These are phyloP conservation scores for Lagocephalus sceleratus DNA, from an alignment of 2,797 vertebrate species.

Conservation along the genomic window DNA sequence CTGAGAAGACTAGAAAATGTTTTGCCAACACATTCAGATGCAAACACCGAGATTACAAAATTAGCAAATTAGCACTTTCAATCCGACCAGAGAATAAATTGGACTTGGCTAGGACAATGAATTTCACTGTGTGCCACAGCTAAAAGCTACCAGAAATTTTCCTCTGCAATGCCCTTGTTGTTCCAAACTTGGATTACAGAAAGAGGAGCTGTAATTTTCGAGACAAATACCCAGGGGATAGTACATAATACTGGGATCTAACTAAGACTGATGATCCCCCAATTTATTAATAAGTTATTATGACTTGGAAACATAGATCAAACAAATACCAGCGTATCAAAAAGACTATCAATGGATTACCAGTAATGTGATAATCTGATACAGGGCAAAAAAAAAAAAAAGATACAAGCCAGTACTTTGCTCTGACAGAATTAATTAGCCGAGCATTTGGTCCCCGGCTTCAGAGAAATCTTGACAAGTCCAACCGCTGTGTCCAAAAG, in stretches of 20 bases:
- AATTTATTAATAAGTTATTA: not conserved
- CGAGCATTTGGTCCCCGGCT: too few relatives aligned
- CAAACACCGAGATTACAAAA: not conserved
- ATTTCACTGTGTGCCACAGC: constrained; percentile 5
- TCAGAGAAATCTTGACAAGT: too few relatives aligned
- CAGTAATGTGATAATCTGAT: too few relatives aligned
- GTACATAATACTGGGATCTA: not conserved
- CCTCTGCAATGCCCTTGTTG: constrained; percentile 1
- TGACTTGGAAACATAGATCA: too few relatives aligned
- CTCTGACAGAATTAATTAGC: too few relatives aligned
- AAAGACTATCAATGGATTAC: not conserved
- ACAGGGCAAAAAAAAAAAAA: too few relatives aligned
- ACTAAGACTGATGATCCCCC: not conserved
- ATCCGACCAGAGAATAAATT: not conserved
- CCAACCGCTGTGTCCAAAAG: not conserved
- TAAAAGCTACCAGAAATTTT: constrained; percentile 6
- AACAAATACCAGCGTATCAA: not conserved
- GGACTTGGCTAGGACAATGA: constrained; percentile 8
- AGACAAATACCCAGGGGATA: not conserved
- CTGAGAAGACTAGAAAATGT: not conserved
- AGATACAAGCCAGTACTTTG: too few relatives aligned
- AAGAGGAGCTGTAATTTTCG: not conserved
- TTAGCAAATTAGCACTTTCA: not conserved
- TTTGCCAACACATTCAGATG: constrained; percentile 1
- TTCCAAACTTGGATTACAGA: constrained; percentile 5